phyloP scores from a whole-genome alignment of 2,888 invertebrate genomes.

The Oxycera nigricornis region DNA sequence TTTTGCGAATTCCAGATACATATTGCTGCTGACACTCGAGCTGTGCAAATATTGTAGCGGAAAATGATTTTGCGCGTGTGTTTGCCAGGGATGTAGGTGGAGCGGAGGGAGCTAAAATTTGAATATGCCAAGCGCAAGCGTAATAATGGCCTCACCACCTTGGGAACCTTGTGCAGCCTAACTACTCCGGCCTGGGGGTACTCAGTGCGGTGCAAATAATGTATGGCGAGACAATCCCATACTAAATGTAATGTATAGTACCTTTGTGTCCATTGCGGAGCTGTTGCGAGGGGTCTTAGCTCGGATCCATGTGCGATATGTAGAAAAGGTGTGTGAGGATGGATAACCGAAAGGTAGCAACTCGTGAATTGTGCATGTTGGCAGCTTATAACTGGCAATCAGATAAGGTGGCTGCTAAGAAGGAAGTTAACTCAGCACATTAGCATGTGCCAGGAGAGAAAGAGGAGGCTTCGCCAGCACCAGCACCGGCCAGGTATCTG shows the following conservation, averaged over 20 bases:
- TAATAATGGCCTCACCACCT: slow-evolving; percentile 20
- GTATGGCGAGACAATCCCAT: not conserved
- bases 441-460: slow-evolving; percentile 40
- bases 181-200: no score
- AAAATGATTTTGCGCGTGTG: not conserved
- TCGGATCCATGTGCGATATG: not conserved
- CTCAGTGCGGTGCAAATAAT: not conserved
- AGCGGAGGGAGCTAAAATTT: not conserved
- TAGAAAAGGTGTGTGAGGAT: not conserved
- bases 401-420: slow-evolving; percentile 47
- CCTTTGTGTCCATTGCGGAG: not conserved
- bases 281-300: not conserved
- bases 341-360: slow-evolving; percentile 20
- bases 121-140: slow-evolving; percentile 24
- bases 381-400: slow-evolving; percentile 51
- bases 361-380: slow-evolving; percentile 51
- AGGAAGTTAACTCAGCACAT: slow-evolving; percentile 47
- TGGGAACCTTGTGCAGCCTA: not conserved
- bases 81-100: not conserved
- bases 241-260: slow-evolving; percentile 7
- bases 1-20: slow-evolving; percentile 2
- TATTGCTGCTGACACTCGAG: not conserved
- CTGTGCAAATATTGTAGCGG: not conserved
- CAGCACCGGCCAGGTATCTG: not conserved
- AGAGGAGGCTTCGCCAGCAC: not conserved